Percentiles rank a stretch among this genome's conserved stretches.
These are phyloP conservation scores for Nasua narica DNA, from an alignment of 2,797 vertebrate species.

Conservation along the genomic window DNA sequence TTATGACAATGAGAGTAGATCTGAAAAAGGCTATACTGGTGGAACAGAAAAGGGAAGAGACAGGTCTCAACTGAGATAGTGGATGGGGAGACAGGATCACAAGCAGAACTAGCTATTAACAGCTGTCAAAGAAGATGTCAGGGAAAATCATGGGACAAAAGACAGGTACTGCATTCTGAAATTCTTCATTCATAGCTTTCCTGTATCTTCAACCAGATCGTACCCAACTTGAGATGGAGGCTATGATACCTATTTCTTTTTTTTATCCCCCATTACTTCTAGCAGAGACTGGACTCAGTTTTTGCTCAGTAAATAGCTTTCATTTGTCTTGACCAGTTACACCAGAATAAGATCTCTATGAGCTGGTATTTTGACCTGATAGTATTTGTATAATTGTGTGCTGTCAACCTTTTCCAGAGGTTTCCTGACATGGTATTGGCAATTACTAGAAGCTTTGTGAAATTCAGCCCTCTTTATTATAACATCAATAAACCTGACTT, in stretches of 20 bases:
- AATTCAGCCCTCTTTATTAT: constrained; percentile 58
- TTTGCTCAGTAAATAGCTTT: not conserved
- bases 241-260: not conserved
- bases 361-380: not conserved
- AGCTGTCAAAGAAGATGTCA: not conserved
- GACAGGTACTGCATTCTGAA: not conserved
- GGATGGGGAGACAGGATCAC: not conserved
- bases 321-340: not conserved
- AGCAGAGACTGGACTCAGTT: not conserved
- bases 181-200: not conserved
- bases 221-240: not conserved
- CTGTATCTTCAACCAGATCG: not conserved
- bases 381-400: not conserved
- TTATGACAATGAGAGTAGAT: not conserved
- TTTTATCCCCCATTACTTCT: not conserved
- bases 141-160: not conserved
- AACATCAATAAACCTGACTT: constrained; percentile 58
- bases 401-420: not conserved
- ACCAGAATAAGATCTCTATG: not conserved
- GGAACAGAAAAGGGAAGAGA: not conserved
- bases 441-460: constrained; percentile 35
- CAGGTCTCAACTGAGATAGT: not conserved
- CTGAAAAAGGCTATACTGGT: not conserved
- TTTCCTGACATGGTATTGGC: not conserved
- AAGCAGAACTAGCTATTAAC: not conserved